These are phyloP conservation scores for Amphilophus citrinellus DNA, from an alignment of 2,113 vertebrate genomes.

Conservation along the genomic window DNA sequence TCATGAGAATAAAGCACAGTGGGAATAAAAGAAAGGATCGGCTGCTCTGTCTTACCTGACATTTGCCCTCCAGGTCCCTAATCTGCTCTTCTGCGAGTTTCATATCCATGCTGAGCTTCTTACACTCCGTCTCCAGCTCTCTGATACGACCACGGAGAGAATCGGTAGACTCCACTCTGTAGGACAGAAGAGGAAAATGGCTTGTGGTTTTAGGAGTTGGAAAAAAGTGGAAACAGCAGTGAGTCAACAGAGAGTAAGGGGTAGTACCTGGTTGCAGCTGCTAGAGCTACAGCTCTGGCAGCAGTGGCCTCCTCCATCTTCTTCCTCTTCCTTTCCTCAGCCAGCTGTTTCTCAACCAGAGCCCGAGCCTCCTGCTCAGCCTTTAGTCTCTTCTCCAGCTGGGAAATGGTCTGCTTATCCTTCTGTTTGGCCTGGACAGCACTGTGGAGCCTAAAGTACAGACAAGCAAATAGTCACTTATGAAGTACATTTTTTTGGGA, in stretches of 20 bases:
- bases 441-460: slow-evolving; percentile 89
- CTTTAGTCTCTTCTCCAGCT: slow-evolving; percentile 97
- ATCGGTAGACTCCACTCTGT: slow-evolving; percentile 95
- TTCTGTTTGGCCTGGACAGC: slow-evolving; percentile 98
- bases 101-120: slow-evolving; percentile 93
- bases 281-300: slow-evolving; percentile 93
- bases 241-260: not conserved
- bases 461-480: not conserved
- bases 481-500: not conserved
- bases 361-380: slow-evolving; percentile 94
- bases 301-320: slow-evolving; percentile 97
- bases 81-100: slow-evolving; percentile 98
- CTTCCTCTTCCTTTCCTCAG: slow-evolving; percentile 97
- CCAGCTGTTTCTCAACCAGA: slow-evolving; percentile 94
- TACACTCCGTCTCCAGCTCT: slow-evolving; percentile 96
- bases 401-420: slow-evolving; percentile 96
- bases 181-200: not conserved
- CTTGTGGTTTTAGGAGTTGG: not conserved
- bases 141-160: slow-evolving; percentile 90
- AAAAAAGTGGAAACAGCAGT: not conserved
- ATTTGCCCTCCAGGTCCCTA: slow-evolving; percentile 92
- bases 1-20: not conserved
- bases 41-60: slow-evolving; percentile 84
- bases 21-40: not conserved
- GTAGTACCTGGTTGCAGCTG: slow-evolving; percentile 91